Conservation (phyloP, 2,888 invertebrate genomes). For the Beris morrisii region DNA sequence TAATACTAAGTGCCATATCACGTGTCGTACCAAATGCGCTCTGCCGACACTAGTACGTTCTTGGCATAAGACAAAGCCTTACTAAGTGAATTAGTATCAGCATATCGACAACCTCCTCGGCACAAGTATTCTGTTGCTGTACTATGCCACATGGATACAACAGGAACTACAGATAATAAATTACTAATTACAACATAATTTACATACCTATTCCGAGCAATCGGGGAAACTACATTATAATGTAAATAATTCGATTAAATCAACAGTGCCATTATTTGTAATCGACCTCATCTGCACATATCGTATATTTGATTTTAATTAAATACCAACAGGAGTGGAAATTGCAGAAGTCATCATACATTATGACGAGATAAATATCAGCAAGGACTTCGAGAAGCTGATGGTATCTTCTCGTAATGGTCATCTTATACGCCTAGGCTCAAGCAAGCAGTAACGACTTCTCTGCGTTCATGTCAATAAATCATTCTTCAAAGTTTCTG, state of each 20-base stretch:
- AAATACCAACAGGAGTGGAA: constrained; percentile 16
- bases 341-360: constrained; percentile 19
- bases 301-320: constrained; percentile 21
- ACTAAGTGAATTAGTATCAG: too few species aligned
- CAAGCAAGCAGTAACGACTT: constrained; percentile 8
- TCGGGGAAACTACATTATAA: too few species aligned
- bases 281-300: constrained; percentile 25
- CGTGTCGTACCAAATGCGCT: too few species aligned
- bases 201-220: too few species aligned
- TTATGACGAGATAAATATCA: constrained; percentile 16
- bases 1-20: too few species aligned
- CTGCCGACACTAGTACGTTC: too few species aligned
- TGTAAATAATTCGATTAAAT: constrained; percentile 23
- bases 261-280: constrained; percentile 13
- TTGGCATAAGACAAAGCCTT: too few species aligned
- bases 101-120: too few species aligned
- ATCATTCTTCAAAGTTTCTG: constrained; percentile 26
- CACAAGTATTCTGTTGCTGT: too few species aligned
- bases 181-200: too few species aligned
- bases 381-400: neutral
- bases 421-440: constrained; percentile 4
- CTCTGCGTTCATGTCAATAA: constrained; percentile 12
- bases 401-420: constrained; percentile 17
- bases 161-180: too few species aligned
- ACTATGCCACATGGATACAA: too few species aligned